A percentile compares a stretch with the other conserved stretches of the same genome.
Evolutionary conservation across 2,113 vertebrate species (phyloP).

Genomic region (Sphaerodactylus townsendi): DNA sequence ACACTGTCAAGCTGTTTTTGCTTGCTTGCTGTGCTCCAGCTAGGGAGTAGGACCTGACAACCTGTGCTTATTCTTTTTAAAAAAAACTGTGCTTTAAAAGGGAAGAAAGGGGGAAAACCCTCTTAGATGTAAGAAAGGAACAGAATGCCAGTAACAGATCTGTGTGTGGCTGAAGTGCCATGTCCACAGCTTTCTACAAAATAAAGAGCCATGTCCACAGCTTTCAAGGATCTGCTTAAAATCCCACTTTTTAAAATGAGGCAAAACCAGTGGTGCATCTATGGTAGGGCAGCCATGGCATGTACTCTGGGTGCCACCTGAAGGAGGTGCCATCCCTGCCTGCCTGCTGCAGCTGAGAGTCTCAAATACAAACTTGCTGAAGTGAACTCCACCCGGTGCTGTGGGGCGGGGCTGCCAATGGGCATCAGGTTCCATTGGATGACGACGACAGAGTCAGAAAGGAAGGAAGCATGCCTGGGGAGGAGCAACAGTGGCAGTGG

Average conservation of each 20-base stretch:
- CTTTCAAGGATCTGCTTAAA: not conserved
- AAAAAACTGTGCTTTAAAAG: not conserved
- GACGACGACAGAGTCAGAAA: too few relatives aligned
- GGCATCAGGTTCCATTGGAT: too few relatives aligned
- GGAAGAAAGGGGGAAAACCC: not conserved
- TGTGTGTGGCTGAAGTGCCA: not conserved
- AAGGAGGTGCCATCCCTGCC: too few relatives aligned
- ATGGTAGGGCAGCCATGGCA: too few relatives aligned
- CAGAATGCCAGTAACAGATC: not conserved
- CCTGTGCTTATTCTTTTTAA: not conserved
- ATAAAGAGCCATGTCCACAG: not conserved
- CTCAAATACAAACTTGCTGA: too few relatives aligned
- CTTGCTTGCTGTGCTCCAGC: not conserved
- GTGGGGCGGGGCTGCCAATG: too few relatives aligned
- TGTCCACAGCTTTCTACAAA: not conserved
- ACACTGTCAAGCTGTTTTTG: not conserved
- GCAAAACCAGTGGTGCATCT: too few relatives aligned
- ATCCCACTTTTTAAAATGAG: not conserved
- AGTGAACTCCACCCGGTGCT: too few relatives aligned
- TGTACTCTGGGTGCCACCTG: too few relatives aligned
- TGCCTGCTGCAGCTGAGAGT: too few relatives aligned
- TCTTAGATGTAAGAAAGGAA: not conserved
- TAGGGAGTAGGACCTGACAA: not conserved
- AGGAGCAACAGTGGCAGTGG: too few relatives aligned
- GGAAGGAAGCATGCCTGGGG: too few relatives aligned